Conservation (phyloP, 1,140 invertebrate species). For the Drosophila melanica region DNA sequence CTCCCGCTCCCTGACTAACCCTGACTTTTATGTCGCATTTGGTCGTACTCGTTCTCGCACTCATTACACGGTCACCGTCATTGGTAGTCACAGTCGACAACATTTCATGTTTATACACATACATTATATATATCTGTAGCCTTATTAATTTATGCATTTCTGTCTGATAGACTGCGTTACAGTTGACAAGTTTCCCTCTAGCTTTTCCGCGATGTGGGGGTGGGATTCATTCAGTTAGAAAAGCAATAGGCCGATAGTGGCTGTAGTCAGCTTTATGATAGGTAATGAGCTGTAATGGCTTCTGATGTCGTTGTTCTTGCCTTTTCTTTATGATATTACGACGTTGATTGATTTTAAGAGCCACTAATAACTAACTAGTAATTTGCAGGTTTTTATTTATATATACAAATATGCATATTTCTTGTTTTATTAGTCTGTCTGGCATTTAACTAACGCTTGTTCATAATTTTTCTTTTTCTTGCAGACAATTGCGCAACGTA, state of each 20-base stretch:
- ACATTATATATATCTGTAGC: constrained; percentile 26
- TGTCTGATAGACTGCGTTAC: constrained; percentile 73
- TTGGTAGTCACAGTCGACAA: constrained; percentile 58
- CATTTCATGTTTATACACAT: constrained; percentile 40
- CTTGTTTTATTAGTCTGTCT: constrained; percentile 49
- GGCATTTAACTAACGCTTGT: constrained; percentile 58
- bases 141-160: constrained; percentile 79
- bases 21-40: constrained; percentile 56
- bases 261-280: constrained; percentile 25
- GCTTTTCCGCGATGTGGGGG: constrained; percentile 14
- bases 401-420: not conserved
- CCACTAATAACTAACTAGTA: constrained; percentile 49
- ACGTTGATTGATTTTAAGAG: constrained; percentile 73
- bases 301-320: constrained; percentile 11
- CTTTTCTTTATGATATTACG: constrained; percentile 42
- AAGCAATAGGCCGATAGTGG: constrained; percentile 18
- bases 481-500: constrained; percentile 67
- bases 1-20: constrained; percentile 36
- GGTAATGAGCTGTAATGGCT: constrained; percentile 61
- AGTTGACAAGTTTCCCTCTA: constrained; percentile 72
- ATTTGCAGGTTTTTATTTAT: constrained; percentile 17
- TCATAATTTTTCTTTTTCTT: constrained; percentile 38
- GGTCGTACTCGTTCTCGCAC: constrained; percentile 17
- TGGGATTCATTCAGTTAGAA: constrained; percentile 33
- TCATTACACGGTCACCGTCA: constrained; percentile 48